These are phyloP conservation scores for Smithornis capensis DNA, from an alignment of 2,113 vertebrate species.

Conservation along the genomic window DNA sequence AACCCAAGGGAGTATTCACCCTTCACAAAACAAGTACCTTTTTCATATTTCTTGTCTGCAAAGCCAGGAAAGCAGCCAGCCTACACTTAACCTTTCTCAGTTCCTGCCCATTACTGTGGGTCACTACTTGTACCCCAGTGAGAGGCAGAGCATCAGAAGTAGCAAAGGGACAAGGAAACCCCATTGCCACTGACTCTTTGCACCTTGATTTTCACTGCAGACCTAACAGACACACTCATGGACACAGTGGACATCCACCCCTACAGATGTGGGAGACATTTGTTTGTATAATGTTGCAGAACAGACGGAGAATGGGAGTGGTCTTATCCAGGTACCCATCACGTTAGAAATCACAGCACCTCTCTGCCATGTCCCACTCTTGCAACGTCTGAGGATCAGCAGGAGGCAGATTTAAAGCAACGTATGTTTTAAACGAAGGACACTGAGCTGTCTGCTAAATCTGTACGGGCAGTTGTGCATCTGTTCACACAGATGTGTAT, in stretches of 20 bases:
- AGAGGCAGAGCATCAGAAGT: neutral
- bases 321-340: neutral
- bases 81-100: neutral
- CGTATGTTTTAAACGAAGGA: neutral
- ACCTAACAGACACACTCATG: neutral
- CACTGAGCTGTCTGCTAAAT: neutral
- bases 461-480: neutral
- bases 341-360: neutral
- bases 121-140: neutral
- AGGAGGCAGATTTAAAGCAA: neutral
- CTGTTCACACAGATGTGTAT: fast-evolving
- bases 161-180: neutral
- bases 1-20: neutral
- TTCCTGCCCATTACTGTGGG: neutral
- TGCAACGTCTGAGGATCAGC: neutral
- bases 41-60: neutral
- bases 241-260: neutral
- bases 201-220: neutral
- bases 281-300: fast-evolving
- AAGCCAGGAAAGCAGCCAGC: neutral
- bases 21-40: neutral
- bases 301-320: neutral
- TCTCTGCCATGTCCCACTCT: neutral
- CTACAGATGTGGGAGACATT: neutral
- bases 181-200: neutral